Evolutionary conservation across 2,888 invertebrate genomes (phyloP), one percentile per base, ranked within the genome.

Genomic region (Ypsolopha sequella): DNA sequence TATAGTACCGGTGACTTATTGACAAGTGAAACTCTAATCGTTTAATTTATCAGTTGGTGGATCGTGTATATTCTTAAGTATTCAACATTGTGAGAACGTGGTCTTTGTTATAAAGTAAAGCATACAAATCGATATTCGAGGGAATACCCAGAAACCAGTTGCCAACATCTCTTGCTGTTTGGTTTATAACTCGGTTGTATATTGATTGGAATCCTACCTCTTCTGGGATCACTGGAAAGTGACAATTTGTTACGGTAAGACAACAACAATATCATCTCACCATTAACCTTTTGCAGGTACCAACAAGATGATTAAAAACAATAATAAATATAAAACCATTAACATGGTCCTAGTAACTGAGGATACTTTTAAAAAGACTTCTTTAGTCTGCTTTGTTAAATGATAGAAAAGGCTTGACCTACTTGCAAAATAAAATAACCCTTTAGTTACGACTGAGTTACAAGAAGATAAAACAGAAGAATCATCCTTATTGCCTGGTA

Each of bases 11-110:
- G 73, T 78, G 75, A 71, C 66, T 74, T 80, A 81, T 80, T 84
- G 80, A 77, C 81, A 80, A 82, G 84, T 80, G 80, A 81, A 81
- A 80, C 76, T 79, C 73, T 65, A 67, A 74, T 70, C 64, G 66
- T 75, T 68, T 70, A 66, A 72, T 78, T 75, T 24, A 73, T 70
- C 62, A 59, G 65, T 65, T 68, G 66, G 65, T 73, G 66, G 62
- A 66, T 69, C 68, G 62, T 69, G 66, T 73, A 73, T 75, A 68
- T 65, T 24, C 2, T 24, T 24, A 24, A 67, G 66, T 66, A 76
- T 76, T 64, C 62, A 66, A 68, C 66, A 10, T 69, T 60, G 75
- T 80, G 75, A 65, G 63, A 68, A 9, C 43, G 79, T 82, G 80
- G 68, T 76, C 66, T 69, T 65, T 74, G 65, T 68, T 70, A 63